These are phyloP conservation scores for Hydrozoanthus tunicans DNA, from an alignment of 64 coral and sea anemone species.

Conservation along the genomic window DNA sequence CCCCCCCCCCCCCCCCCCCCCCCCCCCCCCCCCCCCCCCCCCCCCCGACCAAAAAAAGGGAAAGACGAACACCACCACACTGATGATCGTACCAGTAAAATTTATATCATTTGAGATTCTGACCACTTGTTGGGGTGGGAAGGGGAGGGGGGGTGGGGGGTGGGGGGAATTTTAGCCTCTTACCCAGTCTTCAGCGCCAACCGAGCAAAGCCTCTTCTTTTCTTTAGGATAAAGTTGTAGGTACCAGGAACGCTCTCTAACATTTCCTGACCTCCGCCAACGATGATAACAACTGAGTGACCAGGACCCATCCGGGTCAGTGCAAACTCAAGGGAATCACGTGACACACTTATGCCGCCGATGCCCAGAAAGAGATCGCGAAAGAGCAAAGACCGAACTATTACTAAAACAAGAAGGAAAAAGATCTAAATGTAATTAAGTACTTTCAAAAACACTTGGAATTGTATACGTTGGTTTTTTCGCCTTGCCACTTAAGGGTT, in stretches of 20 bases:
- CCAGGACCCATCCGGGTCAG: slow-evolving; percentile 48
- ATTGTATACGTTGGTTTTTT: too few species aligned
- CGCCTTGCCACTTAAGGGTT: too few species aligned
- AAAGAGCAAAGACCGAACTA: slow-evolving; percentile 1
- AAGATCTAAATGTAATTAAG: too few species aligned
- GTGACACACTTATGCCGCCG: slow-evolving; percentile 49
- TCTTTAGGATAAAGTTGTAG: slow-evolving; percentile 57
- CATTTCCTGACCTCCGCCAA: slow-evolving; percentile 58
- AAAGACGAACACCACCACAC: too few species aligned
- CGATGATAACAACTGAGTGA: slow-evolving; percentile 38
- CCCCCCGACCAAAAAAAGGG: too few species aligned
- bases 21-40: too few species aligned
- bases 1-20: too few species aligned
- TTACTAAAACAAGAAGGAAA: slow-evolving; percentile 12
- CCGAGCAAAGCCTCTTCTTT: slow-evolving; percentile 55
- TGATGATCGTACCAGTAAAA: too few species aligned
- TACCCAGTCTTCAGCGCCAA: slow-evolving; percentile 5
- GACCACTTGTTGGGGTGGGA: too few species aligned
- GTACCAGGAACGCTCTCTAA: slow-evolving; percentile 20
- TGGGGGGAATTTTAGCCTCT: not conserved
- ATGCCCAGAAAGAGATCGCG: slow-evolving; percentile 49
- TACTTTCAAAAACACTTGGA: too few species aligned
- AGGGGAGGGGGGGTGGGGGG: too few species aligned
- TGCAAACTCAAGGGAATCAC: slow-evolving; percentile 35
- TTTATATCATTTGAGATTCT: too few species aligned